Evolutionary conservation across 2,113 vertebrate genomes (phyloP).

Genomic region (Vulpes vulpes): DNA sequence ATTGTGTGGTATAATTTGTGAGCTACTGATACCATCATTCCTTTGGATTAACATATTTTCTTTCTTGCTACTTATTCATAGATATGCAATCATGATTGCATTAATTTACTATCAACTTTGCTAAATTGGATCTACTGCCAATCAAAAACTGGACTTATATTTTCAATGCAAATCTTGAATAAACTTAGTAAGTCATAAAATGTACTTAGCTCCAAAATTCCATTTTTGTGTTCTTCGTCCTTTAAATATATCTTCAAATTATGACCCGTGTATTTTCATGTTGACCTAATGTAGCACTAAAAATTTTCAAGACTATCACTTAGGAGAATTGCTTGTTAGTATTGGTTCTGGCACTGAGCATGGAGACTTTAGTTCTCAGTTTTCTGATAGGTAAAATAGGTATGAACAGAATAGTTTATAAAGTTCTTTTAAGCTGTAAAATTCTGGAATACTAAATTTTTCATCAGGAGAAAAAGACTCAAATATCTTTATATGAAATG

Average conservation of each 20-base stretch:
- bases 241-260: neutral
- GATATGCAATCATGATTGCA: neutral
- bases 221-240: neutral
- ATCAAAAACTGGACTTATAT: neutral
- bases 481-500: neutral
- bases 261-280: neutral
- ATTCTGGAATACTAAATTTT: constrained; percentile 6
- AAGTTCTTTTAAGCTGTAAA: neutral
- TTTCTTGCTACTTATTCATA: neutral
- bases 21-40: neutral
- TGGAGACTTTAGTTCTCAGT: neutral
- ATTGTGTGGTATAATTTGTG: neutral
- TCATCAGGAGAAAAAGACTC: neutral
- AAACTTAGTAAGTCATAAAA: neutral
- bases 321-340: neutral
- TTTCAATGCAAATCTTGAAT: neutral
- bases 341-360: neutral
- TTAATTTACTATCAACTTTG: neutral
- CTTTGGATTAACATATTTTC: neutral
- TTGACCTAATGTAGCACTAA: neutral
- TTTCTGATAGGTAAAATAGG: neutral
- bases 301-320: neutral
- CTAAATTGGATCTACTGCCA: neutral
- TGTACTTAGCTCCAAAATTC: neutral
- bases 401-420: neutral